Conservation (phyloP, 2,888 invertebrate genomes). For the Marronus borbonicus region DNA sequence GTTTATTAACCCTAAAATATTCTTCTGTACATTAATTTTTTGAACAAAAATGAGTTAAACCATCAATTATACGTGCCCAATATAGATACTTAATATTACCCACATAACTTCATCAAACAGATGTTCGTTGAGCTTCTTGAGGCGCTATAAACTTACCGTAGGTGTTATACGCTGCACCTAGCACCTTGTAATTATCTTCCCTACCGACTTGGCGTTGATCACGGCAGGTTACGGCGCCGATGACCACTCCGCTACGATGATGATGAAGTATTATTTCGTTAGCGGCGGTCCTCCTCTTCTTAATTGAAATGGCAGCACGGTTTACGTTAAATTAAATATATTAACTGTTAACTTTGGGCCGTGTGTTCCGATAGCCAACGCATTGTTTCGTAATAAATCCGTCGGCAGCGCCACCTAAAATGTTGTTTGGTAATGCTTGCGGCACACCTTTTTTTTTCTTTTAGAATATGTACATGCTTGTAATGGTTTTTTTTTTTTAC, state of each 20-base stretch:
- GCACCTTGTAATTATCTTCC: neutral
- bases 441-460: too few species aligned
- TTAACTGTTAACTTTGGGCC: neutral
- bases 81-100: too few species aligned
- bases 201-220: neutral
- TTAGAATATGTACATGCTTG: too few species aligned
- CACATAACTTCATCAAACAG: neutral
- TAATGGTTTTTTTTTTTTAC: too few species aligned
- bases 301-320: conserved; percentile 8
- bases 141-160: neutral
- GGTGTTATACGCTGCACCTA: neutral
- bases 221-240: neutral
- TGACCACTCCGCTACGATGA: neutral
- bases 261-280: conserved; percentile 3
- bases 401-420: neutral
- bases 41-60: too few species aligned
- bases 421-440: too few species aligned
- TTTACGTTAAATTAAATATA: conserved; percentile 12
- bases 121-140: neutral
- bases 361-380: neutral
- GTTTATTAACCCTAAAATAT: too few species aligned
- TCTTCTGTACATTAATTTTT: too few species aligned
- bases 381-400: neutral
- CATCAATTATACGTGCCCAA: too few species aligned
- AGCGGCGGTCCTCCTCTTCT: neutral